Conservation (phyloP, 2,888 invertebrate species). For the Drymonia ruficornis region DNA sequence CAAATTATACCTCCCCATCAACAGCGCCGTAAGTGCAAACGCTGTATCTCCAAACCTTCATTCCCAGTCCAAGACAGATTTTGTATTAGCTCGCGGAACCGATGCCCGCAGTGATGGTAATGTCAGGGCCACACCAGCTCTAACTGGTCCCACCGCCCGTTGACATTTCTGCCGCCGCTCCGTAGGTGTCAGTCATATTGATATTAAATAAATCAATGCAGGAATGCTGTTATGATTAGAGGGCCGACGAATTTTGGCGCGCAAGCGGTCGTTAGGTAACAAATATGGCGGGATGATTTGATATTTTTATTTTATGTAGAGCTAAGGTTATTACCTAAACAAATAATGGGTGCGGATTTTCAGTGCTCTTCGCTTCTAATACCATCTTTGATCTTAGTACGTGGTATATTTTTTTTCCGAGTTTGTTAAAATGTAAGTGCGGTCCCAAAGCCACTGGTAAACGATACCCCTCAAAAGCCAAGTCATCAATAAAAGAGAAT, state of each 20-base stretch:
- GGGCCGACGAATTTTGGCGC: constrained; percentile 12
- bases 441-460: background rate
- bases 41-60: background rate
- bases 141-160: constrained; percentile 50
- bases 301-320: background rate
- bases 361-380: background rate
- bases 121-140: constrained; percentile 61
- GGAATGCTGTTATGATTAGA: constrained; percentile 49
- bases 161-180: constrained; percentile 55
- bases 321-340: background rate
- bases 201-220: constrained; percentile 40
- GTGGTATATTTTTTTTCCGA: background rate
- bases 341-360: too few species aligned
- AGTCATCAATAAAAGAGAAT: background rate
- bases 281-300: background rate
- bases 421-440: background rate
- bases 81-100: constrained; percentile 57
- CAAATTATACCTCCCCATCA: background rate
- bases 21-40: background rate
- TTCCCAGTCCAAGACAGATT: constrained; percentile 15
- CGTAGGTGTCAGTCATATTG: constrained; percentile 48
- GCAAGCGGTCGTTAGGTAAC: background rate
- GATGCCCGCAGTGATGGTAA: constrained; percentile 45
- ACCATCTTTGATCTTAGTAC: background rate
- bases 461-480: background rate